phyloP scores from a whole-genome alignment of 92 coral and sea anemone species.

The Montipora capitata region DNA sequence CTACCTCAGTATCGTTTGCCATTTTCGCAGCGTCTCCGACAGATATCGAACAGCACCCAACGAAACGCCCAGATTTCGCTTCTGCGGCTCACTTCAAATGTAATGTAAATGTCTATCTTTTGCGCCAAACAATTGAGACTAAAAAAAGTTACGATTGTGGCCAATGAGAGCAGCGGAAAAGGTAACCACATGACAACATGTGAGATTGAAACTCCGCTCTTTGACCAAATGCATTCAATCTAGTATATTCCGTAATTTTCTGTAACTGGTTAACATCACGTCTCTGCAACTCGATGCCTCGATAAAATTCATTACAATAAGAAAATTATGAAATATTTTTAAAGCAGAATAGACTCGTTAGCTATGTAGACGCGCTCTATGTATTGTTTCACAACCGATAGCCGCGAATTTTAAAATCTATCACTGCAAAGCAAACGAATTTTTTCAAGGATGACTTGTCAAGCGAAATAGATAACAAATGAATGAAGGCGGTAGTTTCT shows the following conservation, averaged over 20 bases:
- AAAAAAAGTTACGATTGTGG: neutral
- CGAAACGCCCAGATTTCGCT: neutral
- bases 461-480: no score
- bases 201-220: neutral
- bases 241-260: slow-evolving; percentile 8
- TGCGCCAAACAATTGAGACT: neutral
- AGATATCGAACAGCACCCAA: slow-evolving; percentile 18
- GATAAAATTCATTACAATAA: no score
- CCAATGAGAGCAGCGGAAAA: slow-evolving; percentile 14
- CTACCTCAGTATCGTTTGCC: slow-evolving; percentile 3
- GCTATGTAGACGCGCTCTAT: no score
- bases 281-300: neutral
- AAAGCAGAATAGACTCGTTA: no score
- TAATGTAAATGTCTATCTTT: neutral
- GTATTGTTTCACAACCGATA: no score
- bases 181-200: neutral
- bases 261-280: neutral
- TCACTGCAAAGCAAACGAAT: no score
- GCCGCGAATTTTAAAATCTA: no score
- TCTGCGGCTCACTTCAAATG: neutral
- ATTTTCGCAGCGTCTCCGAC: neutral
- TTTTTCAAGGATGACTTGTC: no score
- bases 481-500: no score
- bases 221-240: neutral
- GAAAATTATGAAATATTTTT: no score